Base-by-base conservation (phyloP, 2,888 invertebrate species). In the Drosophila kuntzei region DNA sequence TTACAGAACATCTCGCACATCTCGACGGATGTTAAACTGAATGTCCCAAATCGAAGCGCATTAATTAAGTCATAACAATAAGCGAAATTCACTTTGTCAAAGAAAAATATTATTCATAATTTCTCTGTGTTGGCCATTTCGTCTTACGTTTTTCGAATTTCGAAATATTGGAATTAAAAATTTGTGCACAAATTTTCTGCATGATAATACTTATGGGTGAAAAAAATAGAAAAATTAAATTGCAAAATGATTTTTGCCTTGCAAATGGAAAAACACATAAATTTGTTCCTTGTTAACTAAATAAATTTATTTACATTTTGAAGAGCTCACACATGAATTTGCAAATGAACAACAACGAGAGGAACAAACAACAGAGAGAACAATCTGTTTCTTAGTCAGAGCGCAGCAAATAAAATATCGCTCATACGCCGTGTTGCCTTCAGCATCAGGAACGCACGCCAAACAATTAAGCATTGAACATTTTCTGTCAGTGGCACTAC, bases 61-160 rank as follows among this genome's bases (percentile, higher is more conserved):
- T 86, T 81, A 83, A 81, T 81, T 86, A 80, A 74, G 74, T 27
- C 64, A 64, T 71, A 80, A 80, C 80, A 83, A 82, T 72, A 64
- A 87, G 61, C 58, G 58, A 49, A 70, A 63, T 39, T 43, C 49
- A 44, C 41, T 59, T 65, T 80, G 59, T 80, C 80, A 27, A 22
- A 62, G 39, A 49, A 29, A 37, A 37, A 49, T 43, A 39, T 43
- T 51, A 41, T 65, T 67, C 65, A 51, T 22, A 3, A 20, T 55
- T 55, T 54, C n/a, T 47, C 14, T 43, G 20, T 25, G 18, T 27
- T 8, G 18, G 9, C 6, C 14, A 22, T 25, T 50, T 50, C 18
- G 14, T 29, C 12, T 32, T 8, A 18, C 49, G 41, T 39, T 46
- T 14, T 6, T 16, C 16, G 0, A 18, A 18, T 29, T 46, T 27